phyloP scores from a whole-genome alignment of 2,113 vertebrate genomes.

The Miniopterus natalensis region DNA sequence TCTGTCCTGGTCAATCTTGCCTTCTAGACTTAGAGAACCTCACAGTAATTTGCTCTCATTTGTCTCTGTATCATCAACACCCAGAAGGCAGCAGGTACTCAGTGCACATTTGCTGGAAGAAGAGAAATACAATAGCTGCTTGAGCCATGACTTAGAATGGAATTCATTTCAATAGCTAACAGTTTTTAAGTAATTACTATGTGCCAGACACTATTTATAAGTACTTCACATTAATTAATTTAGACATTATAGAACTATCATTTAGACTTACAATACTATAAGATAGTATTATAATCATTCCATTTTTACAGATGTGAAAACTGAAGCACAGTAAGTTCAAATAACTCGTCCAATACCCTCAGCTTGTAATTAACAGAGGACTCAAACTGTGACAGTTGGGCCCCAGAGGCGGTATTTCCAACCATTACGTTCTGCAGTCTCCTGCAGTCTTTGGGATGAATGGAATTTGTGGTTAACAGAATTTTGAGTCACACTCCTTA shows the following conservation, averaged over 20 bases:
- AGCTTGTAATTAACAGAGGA: neutral
- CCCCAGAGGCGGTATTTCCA: neutral
- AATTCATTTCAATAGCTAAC: neutral
- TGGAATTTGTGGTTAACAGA: neutral
- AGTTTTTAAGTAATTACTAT: neutral
- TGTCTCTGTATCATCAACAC: neutral
- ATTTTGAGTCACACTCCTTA: neutral
- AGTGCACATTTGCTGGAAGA: neutral
- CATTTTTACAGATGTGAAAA: neutral
- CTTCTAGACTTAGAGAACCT: neutral
- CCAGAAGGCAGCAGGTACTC: neutral
- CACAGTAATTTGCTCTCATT: neutral
- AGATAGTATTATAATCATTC: neutral
- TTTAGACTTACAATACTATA: neutral
- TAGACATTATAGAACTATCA: too few species aligned
- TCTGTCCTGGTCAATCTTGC: neutral
- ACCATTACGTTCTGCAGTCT: too few species aligned
- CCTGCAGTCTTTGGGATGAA: neutral
- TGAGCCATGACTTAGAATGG: neutral
- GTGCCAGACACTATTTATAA: neutral
- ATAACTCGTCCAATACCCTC: neutral
- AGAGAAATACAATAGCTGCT: neutral
- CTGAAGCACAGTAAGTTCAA: constrained; percentile 23
- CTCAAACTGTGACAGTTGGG: neutral
- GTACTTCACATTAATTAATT: neutral